These are phyloP conservation scores for Riptortus pedestris DNA, from an alignment of 1,140 invertebrate species.

Conservation along the genomic window DNA sequence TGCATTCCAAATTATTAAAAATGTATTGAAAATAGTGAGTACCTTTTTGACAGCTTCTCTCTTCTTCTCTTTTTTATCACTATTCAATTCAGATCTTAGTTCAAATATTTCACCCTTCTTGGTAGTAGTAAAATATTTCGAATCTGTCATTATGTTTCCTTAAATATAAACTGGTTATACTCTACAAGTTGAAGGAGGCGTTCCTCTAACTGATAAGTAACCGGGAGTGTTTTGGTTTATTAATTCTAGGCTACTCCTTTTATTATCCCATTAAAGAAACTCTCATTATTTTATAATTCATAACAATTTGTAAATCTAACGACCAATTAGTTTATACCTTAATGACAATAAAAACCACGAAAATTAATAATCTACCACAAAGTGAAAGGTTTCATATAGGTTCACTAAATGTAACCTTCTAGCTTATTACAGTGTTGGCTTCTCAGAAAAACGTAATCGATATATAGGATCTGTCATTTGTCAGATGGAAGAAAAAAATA, in stretches of 20 bases:
- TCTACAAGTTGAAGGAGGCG: not conserved
- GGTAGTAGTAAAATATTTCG: constrained; percentile 99
- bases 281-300: not conserved
- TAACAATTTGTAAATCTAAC: not conserved
- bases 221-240: not conserved
- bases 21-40: no score
- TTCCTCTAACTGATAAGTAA: not conserved
- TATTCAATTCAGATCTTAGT: constrained; percentile 96
- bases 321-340: not conserved
- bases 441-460: no score
- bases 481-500: no score
- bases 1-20: no score
- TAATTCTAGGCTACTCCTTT: not conserved
- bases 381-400: not conserved
- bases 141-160: constrained; percentile 78
- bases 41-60: constrained; percentile 99
- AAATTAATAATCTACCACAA: not conserved
- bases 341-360: not conserved
- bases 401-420: no score
- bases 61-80: constrained; percentile 99
- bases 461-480: no score
- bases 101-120: constrained; percentile 99
- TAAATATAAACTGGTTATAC: not conserved
- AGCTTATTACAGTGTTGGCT: no score
- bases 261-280: no score